These are phyloP conservation scores for Drosophila albomicans DNA, from an alignment of 1,140 invertebrate species.

Conservation along the genomic window DNA sequence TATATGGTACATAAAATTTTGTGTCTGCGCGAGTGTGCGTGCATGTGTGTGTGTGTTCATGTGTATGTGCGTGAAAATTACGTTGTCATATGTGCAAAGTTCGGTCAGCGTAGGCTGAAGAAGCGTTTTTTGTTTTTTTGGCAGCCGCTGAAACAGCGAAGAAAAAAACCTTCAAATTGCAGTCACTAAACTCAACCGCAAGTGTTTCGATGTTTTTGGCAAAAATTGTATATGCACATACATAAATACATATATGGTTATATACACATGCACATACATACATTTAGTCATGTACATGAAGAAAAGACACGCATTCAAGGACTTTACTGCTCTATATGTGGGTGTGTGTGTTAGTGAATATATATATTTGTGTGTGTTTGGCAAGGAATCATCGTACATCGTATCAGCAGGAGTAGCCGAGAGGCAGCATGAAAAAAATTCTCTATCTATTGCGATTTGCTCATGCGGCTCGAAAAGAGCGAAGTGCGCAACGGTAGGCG, in stretches of 20 bases:
- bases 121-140: slow-evolving; percentile 17
- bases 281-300: background rate
- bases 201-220: slow-evolving; percentile 20
- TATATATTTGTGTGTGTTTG: slow-evolving; percentile 44
- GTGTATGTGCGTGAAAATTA: slow-evolving; percentile 68
- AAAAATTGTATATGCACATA: slow-evolving; percentile 28
- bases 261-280: background rate
- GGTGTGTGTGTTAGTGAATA: slow-evolving; percentile 22
- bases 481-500: slow-evolving; percentile 60
- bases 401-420: slow-evolving; percentile 46
- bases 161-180: slow-evolving; percentile 33
- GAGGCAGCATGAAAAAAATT: slow-evolving; percentile 79
- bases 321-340: slow-evolving; percentile 34
- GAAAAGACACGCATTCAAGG: slow-evolving; percentile 60
- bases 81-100: slow-evolving; percentile 82
- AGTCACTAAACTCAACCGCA: slow-evolving; percentile 17
- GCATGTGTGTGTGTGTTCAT: slow-evolving; percentile 18
- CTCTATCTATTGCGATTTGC: slow-evolving; percentile 84
- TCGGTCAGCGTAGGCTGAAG: slow-evolving; percentile 43
- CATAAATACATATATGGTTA: background rate
- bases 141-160: slow-evolving; percentile 37
- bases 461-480: slow-evolving; percentile 81
- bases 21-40: slow-evolving; percentile 39
- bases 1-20: slow-evolving; percentile 80
- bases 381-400: slow-evolving; percentile 61